Percentiles rank a stretch among this genome's conserved stretches.
Evolutionary conservation across 2,113 vertebrate species (phyloP).

Genomic region (Smithornis capensis): DNA sequence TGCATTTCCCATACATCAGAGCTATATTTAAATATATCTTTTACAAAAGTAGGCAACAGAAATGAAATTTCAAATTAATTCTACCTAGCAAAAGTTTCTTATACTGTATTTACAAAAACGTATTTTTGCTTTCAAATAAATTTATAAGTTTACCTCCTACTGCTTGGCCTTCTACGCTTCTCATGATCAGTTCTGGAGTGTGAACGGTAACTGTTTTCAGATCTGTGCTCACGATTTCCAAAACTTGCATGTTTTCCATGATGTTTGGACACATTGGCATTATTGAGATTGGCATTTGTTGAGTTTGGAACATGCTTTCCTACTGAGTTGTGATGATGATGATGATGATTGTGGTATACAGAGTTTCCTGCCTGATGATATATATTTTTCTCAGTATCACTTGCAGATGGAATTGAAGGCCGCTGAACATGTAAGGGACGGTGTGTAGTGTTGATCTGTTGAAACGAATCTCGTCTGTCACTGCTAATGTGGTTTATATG

Average conservation of each 20-base stretch:
- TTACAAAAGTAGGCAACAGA: neutral
- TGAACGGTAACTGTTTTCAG: slow-evolving; percentile 83
- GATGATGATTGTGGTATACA: slow-evolving; percentile 88
- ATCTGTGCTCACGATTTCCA: slow-evolving; percentile 82
- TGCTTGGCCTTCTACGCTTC: slow-evolving; percentile 81
- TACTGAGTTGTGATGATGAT: slow-evolving; percentile 81
- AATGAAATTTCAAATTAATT: neutral
- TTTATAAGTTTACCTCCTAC: slow-evolving; percentile 84
- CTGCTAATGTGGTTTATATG: slow-evolving; percentile 93
- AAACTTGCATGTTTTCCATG: slow-evolving; percentile 83
- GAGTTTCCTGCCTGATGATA: slow-evolving; percentile 88
- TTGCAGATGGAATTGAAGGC: slow-evolving; percentile 86
- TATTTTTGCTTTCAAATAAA: too few species aligned
- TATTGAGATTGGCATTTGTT: slow-evolving; percentile 99
- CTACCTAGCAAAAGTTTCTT: neutral
- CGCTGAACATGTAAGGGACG: slow-evolving; percentile 96
- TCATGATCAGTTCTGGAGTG: slow-evolving; percentile 81
- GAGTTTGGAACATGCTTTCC: slow-evolving; percentile 92
- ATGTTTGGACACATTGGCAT: slow-evolving; percentile 93
- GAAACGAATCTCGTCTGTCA: slow-evolving; percentile 86
- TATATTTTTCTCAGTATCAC: slow-evolving; percentile 85
- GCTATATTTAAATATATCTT: neutral
- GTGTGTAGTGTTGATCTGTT: slow-evolving; percentile 95
- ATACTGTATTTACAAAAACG: neutral
- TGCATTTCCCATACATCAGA: neutral